Evolutionary conservation across 1,140 invertebrate species (phyloP).

Genomic region (Rhizoglyphus robini): DNA sequence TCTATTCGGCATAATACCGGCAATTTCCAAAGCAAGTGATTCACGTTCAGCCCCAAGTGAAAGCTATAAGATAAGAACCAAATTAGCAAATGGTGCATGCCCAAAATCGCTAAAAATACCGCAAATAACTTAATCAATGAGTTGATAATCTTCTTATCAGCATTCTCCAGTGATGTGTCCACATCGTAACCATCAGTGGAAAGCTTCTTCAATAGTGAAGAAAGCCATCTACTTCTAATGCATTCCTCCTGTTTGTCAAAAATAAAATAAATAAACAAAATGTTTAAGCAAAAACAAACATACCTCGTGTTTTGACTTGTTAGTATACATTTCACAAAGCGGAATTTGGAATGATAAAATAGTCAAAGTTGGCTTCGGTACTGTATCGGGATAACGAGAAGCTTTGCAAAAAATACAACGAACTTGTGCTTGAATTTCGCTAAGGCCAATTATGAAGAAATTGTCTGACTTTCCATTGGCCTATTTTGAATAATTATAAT

Average conservation of each 20-base stretch:
- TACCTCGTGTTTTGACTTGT: constrained; percentile 69
- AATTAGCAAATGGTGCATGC: constrained; percentile 17
- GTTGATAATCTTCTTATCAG: constrained; percentile 50
- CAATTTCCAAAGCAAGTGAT: constrained; percentile 66
- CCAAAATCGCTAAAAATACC: constrained; percentile 41
- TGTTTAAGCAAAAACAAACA: too few relatives aligned
- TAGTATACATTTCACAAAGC: constrained; percentile 58
- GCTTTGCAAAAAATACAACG: constrained; percentile 73
- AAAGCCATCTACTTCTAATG: not conserved
- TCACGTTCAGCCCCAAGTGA: constrained; percentile 69
- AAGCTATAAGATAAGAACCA: constrained; percentile 41
- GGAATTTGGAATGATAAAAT: constrained; percentile 52
- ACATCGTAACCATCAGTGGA: constrained; percentile 30
- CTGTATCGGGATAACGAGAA: constrained; percentile 63
- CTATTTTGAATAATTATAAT: constrained; percentile 34
- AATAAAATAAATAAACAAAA: not conserved
- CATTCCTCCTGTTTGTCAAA: constrained; percentile 12
- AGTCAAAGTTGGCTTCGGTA: constrained; percentile 62
- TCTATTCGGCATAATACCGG: constrained; percentile 60
- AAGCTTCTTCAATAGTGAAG: constrained; percentile 8
- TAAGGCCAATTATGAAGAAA: constrained; percentile 62
- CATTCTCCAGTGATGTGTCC: constrained; percentile 39
- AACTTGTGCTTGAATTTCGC: constrained; percentile 57
- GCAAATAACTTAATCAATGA: constrained; percentile 78
- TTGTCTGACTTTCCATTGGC: constrained; percentile 57